These are phyloP conservation scores for Drosophila sechellia DNA, from an alignment of 1,140 invertebrate species.

Conservation along the genomic window DNA sequence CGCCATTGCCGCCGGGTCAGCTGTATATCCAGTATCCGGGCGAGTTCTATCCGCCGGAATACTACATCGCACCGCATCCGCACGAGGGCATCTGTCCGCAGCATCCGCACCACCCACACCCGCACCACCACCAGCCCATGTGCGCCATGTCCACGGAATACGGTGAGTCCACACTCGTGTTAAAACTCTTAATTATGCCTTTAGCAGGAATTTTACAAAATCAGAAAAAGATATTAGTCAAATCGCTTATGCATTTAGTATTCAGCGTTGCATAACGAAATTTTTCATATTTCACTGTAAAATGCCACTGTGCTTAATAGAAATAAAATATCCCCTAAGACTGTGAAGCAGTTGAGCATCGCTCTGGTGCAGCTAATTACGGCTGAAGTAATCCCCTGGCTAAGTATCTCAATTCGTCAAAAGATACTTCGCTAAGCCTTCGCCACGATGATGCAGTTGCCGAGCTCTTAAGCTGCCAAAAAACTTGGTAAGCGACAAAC, in stretches of 20 bases:
- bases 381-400: constrained; percentile 51
- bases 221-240: no score
- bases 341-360: constrained; percentile 8
- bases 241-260: no score
- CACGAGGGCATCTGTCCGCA: constrained; percentile 83
- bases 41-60: constrained; percentile 81
- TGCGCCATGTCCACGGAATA: constrained; percentile 83
- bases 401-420: constrained; percentile 62
- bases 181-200: no score
- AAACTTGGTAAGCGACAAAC: constrained; percentile 55
- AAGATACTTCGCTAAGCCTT: constrained; percentile 67
- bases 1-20: constrained; percentile 64
- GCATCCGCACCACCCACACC: constrained; percentile 78
- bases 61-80: constrained; percentile 80
- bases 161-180: constrained; percentile 59
- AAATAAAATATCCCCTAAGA: background rate
- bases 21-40: constrained; percentile 79
- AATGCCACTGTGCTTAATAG: background rate
- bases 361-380: constrained; percentile 54
- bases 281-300: no score
- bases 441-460: constrained; percentile 36
- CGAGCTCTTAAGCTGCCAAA: constrained; percentile 63
- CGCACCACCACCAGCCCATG: constrained; percentile 78
- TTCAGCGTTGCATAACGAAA: no score
- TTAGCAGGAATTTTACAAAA: background rate